These are phyloP conservation scores for Mnemiopsis leidyi DNA, from an alignment of 37 sponge, comb jelly and placozoan species.

Conservation along the genomic window DNA sequence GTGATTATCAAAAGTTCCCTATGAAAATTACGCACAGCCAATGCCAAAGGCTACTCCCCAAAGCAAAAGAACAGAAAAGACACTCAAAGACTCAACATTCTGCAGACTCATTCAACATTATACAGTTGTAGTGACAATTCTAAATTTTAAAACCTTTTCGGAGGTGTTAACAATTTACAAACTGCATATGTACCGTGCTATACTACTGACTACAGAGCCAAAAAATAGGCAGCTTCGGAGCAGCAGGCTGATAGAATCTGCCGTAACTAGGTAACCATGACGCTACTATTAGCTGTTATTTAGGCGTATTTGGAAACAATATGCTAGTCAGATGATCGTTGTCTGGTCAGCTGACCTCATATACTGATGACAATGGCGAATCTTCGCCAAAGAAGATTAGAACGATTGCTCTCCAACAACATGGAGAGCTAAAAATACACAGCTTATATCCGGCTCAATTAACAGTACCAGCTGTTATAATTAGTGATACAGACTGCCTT, in stretches of 20 bases:
- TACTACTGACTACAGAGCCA: no score
- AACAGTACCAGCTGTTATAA: neutral
- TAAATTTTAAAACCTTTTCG: neutral
- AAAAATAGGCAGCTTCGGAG: no score
- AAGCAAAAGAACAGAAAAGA: no score
- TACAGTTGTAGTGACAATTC: neutral
- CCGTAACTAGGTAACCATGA: no score
- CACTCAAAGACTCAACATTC: no score
- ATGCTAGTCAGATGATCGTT: neutral
- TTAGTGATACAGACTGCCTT: neutral
- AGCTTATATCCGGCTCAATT: neutral
- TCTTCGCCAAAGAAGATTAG: neutral
- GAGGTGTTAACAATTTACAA: neutral
- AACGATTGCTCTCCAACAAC: neutral
- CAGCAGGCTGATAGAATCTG: no score
- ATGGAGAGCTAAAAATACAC: neutral
- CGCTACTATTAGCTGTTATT: neutral
- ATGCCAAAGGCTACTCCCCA: no score
- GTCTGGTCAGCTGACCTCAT: neutral
- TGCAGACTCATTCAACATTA: no score
- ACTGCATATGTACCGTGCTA: no score
- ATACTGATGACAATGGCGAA: no score
- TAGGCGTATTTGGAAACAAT: neutral
- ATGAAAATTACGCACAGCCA: no score
- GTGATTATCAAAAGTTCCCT: no score